Conservation (phyloP, 2,113 vertebrate species). For the Myrmecobius fasciatus region DNA sequence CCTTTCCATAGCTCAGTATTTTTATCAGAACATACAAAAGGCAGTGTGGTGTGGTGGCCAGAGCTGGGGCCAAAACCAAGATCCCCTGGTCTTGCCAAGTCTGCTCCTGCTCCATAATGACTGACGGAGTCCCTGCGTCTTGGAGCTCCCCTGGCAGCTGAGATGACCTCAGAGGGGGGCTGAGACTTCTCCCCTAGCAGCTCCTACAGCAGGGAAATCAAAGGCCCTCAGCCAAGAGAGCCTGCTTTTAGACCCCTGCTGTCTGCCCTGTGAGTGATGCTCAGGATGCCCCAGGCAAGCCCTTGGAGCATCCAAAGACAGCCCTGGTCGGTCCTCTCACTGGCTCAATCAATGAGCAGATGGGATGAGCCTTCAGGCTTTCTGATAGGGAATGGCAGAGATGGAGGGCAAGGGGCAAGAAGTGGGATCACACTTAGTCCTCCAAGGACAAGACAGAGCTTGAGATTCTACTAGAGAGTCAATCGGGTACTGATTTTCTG, state of each 20-base stretch:
- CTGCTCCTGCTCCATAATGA: not conserved
- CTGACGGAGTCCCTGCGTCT: not conserved
- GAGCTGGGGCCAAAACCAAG: not conserved
- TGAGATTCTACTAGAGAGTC: not conserved
- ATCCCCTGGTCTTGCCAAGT: not conserved
- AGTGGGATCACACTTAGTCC: not conserved
- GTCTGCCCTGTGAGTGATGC: not conserved
- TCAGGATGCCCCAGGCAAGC: not conserved
- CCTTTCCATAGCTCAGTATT: not conserved
- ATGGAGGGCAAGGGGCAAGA: too few species aligned
- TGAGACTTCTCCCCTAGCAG: not conserved
- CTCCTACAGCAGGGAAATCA: not conserved
- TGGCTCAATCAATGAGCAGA: not conserved
- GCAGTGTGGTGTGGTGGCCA: not conserved
- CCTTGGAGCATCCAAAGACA: not conserved
- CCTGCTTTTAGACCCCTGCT: not conserved
- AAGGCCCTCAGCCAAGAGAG: not conserved
- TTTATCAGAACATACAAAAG: not conserved
- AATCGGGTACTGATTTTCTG: not conserved
- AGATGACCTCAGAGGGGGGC: too few species aligned
- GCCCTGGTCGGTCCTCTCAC: not conserved
- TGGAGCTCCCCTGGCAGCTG: not conserved
- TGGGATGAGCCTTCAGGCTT: not conserved
- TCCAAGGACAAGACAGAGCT: not conserved
- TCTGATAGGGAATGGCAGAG: not conserved